Conservation (phyloP, 23 tunicate species). For the Trididemnum clinides region DNA sequence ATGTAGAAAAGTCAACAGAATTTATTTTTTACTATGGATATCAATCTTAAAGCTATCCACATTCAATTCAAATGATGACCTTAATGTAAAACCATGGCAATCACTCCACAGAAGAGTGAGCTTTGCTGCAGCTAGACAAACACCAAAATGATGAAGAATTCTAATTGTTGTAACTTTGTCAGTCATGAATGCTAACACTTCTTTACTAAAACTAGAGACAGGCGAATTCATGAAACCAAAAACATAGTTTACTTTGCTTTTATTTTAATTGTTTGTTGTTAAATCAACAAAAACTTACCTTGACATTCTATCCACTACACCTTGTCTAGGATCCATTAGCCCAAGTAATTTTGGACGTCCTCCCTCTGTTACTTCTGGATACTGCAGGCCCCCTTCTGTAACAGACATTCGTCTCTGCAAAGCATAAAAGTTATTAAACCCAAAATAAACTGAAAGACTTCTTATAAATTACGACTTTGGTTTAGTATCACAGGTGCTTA, state of each 20-base stretch:
- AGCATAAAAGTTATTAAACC: not conserved
- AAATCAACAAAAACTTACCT: slow-evolving; percentile 31
- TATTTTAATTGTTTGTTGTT: too few species aligned
- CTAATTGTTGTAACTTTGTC: too few species aligned
- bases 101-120: not conserved
- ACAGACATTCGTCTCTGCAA: slow-evolving; percentile 96
- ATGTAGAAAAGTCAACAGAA: too few species aligned
- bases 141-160: too few species aligned
- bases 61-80: not conserved
- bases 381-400: slow-evolving; percentile 90
- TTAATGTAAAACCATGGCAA: not conserved
- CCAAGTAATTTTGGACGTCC: slow-evolving; percentile 93
- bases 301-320: slow-evolving; percentile 87
- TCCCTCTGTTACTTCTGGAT: slow-evolving; percentile 96
- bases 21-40: too few species aligned
- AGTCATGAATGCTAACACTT: not conserved
- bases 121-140: too few species aligned
- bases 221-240: not conserved
- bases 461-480: too few species aligned
- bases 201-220: not conserved
- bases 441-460: not conserved
- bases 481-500: too few species aligned
- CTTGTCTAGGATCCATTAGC: slow-evolving; percentile 99
- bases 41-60: too few species aligned
- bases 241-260: too few species aligned